A percentile compares a stretch with the other conserved stretches of the same genome.
These are phyloP conservation scores for Calidris pugnax DNA, from an alignment of 2,113 vertebrate genomes.

Conservation along the genomic window DNA sequence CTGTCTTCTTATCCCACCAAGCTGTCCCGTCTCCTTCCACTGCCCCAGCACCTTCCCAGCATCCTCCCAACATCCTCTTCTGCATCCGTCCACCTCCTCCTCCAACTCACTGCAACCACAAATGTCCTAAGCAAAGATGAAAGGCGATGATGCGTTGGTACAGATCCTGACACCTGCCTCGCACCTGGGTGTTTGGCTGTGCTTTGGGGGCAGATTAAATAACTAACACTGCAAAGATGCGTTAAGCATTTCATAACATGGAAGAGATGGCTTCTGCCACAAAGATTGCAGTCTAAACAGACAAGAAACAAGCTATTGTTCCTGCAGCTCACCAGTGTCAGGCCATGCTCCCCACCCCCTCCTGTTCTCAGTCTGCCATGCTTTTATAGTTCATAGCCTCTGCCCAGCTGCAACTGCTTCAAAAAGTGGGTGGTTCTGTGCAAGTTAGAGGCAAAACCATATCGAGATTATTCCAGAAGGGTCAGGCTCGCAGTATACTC, in stretches of 20 bases:
- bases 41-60: not conserved
- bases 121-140: not conserved
- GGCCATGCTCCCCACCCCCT: slow-evolving; percentile 31
- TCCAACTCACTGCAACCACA: not conserved
- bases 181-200: not conserved
- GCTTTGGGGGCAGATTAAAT: not conserved
- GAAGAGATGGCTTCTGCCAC: not conserved
- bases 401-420: slow-evolving; percentile 42
- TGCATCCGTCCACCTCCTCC: not conserved
- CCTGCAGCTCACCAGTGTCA: slow-evolving; percentile 25
- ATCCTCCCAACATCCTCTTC: not conserved
- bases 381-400: slow-evolving; percentile 17
- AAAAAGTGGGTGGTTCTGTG: slow-evolving; percentile 26
- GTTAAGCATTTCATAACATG: not conserved
- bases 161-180: not conserved
- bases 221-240: not conserved
- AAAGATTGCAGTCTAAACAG: slow-evolving; percentile 13
- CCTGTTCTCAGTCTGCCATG: not conserved
- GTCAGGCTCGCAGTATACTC: not conserved
- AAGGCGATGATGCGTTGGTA: not conserved
- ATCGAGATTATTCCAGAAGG: not conserved
- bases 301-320: slow-evolving; percentile 60
- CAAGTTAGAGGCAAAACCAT: not conserved
- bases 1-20: not conserved
- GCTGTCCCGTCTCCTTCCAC: not conserved